Evolutionary conservation across 2,888 invertebrate species (phyloP).

Genomic region (Pollenia griseotomentosa): DNA sequence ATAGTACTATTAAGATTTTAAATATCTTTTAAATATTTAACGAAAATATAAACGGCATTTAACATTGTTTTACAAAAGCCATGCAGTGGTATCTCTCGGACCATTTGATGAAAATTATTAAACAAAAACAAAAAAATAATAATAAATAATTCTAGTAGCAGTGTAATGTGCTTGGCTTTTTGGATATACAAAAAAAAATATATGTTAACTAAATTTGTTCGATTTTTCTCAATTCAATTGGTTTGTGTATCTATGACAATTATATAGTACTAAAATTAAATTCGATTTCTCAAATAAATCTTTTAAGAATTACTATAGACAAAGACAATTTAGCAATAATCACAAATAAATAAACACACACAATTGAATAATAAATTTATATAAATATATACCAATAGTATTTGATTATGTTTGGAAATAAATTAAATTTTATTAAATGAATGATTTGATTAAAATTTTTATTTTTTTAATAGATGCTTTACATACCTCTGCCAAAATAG

Average conservation of each 20-base stretch:
- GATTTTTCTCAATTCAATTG: background rate
- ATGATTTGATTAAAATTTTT: conserved; percentile 49
- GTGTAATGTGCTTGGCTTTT: conserved; percentile 22
- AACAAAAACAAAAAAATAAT: conserved; percentile 1
- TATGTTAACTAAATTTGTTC: no score
- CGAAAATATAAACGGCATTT: conserved; percentile 45
- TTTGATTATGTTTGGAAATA: conserved; percentile 8
- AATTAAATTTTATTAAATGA: conserved; percentile 38
- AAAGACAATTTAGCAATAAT: conserved; percentile 71
- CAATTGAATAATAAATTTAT: conserved; percentile 31
- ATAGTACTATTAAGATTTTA: background rate
- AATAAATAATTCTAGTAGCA: conserved; percentile 8
- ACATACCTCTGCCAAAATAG: conserved; percentile 85
- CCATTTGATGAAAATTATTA: conserved; percentile 70
- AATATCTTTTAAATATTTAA: background rate
- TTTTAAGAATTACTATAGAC: conserved; percentile 47
- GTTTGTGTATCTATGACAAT: background rate
- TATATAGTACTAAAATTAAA: conserved; percentile 28
- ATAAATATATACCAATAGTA: conserved; percentile 8
- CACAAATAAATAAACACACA: conserved; percentile 59
- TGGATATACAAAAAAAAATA: background rate
- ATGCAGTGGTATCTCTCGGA: conserved; percentile 85
- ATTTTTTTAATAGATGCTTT: conserved; percentile 75
- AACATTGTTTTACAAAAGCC: conserved; percentile 80
- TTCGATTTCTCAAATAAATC: background rate